Evolutionary conservation across 2,888 invertebrate species (phyloP).

Genomic region (Hypercompe scribonia): DNA sequence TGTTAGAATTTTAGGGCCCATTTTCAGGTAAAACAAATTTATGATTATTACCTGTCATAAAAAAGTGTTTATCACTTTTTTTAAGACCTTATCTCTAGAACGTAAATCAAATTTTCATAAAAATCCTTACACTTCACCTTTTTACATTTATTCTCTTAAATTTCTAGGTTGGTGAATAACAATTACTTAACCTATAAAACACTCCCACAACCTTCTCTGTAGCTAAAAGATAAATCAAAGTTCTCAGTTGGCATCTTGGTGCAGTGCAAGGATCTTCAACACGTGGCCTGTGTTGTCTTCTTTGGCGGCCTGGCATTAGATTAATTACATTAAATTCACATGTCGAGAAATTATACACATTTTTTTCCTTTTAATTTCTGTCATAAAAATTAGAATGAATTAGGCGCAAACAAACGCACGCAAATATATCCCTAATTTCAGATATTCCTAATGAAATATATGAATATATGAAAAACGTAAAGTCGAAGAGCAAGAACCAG

Average conservation of each 20-base stretch:
- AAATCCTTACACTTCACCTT: not conserved
- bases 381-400: no score
- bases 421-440: no score
- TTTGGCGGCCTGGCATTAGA: no score
- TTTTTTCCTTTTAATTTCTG: no score
- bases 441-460: no score
- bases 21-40: not conserved
- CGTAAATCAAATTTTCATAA: not conserved
- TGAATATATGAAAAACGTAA: no score
- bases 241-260: rapidly evolving
- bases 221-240: not conserved
- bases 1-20: not conserved
- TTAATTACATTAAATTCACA: no score
- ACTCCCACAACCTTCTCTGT: not conserved
- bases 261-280: no score
- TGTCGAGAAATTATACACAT: no score
- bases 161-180: not conserved
- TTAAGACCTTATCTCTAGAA: not conserved
- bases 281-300: no score
- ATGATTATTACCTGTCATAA: not conserved
- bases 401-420: no score
- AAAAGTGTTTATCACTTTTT: not conserved
- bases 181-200: not conserved
- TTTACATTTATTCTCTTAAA: not conserved
- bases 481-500: no score